phyloP scores from a whole-genome alignment of 2,888 invertebrate species.

The Cephus sareptanus region DNA sequence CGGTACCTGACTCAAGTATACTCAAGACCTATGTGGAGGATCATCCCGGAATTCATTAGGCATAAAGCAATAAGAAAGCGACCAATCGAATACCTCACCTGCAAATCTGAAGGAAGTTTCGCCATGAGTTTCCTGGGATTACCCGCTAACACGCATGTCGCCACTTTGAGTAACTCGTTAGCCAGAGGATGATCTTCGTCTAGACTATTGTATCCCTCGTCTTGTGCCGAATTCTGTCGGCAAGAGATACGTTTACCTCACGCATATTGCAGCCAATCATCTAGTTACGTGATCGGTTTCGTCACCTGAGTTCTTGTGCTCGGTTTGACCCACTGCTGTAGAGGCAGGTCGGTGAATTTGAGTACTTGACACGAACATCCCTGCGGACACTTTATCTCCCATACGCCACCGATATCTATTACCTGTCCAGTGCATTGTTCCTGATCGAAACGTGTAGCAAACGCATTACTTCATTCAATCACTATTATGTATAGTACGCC shows the following conservation, averaged over 20 bases:
- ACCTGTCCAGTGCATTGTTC: conserved; percentile 43
- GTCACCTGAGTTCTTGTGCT: conserved; percentile 24
- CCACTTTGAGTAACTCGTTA: conserved; percentile 50
- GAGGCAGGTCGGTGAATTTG: conserved; percentile 53
- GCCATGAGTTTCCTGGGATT: conserved; percentile 43
- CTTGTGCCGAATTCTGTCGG: conserved; percentile 23
- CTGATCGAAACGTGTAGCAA: conserved; percentile 30
- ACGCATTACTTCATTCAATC: conserved; percentile 11
- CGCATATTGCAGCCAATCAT: background rate
- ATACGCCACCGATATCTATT: conserved; percentile 49
- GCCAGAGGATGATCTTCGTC: conserved; percentile 38
- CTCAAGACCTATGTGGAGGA: conserved; percentile 45
- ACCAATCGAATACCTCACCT: conserved; percentile 33
- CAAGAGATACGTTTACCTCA: background rate
- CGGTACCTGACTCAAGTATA: conserved; percentile 52
- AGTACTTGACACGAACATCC: conserved; percentile 59
- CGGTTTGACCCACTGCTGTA: conserved; percentile 55
- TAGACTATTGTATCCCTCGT: conserved; percentile 16
- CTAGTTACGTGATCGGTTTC: background rate
- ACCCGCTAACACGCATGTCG: conserved; percentile 51
- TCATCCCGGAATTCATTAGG: background rate
- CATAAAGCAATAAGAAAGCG: background rate
- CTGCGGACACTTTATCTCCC: conserved; percentile 57
- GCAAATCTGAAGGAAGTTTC: conserved; percentile 50
- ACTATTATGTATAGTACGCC: background rate